These are phyloP conservation scores for Liasis olivaceus DNA, from an alignment of 2,797 vertebrate species.

Conservation along the genomic window DNA sequence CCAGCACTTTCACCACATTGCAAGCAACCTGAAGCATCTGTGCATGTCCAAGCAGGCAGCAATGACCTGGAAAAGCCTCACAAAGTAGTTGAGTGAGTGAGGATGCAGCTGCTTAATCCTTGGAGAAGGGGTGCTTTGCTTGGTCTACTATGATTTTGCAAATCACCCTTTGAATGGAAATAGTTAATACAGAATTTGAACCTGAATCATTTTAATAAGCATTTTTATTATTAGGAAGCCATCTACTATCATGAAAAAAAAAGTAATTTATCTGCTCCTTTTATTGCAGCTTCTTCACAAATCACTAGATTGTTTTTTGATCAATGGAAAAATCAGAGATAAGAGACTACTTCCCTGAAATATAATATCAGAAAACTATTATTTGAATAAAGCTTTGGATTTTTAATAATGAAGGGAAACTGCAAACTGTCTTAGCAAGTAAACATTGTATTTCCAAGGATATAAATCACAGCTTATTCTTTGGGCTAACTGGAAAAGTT, in stretches of 20 bases:
- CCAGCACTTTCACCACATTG: too few species aligned
- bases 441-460: background rate
- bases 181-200: slow-evolving; percentile 4
- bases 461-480: slow-evolving; percentile 2
- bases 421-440: slow-evolving; percentile 22
- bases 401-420: slow-evolving; percentile 27
- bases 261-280: slow-evolving; percentile 18
- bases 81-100: too few species aligned
- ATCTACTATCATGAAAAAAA: background rate
- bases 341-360: slow-evolving; percentile 15
- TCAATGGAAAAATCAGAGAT: slow-evolving; percentile 34
- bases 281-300: slow-evolving; percentile 35
- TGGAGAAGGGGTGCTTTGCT: background rate
- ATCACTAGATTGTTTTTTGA: slow-evolving; percentile 19
- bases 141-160: background rate
- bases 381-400: slow-evolving; percentile 29
- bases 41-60: too few species aligned
- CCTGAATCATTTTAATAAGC: slow-evolving; percentile 16
- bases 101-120: too few species aligned
- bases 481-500: slow-evolving; percentile 9
- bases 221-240: slow-evolving; percentile 22
- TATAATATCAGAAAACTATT: background rate
- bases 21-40: too few species aligned
- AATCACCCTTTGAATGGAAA: background rate
- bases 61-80: background rate